Percentiles rank a stretch among this genome's conserved stretches.
Evolutionary conservation across 2,113 vertebrate species (phyloP).

Genomic region (Pipra filicauda): DNA sequence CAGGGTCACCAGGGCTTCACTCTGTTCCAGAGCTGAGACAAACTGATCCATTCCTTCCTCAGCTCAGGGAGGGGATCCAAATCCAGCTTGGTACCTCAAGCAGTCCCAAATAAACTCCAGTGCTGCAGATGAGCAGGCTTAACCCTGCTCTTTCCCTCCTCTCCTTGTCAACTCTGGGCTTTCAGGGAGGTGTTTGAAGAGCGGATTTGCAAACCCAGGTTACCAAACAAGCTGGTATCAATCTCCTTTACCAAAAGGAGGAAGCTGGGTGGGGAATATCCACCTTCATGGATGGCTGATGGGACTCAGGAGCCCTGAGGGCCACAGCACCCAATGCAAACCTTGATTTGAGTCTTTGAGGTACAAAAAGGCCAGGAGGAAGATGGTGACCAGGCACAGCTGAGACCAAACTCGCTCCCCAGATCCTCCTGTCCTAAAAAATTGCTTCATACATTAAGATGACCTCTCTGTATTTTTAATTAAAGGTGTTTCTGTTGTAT

Average conservation of each 20-base stretch:
- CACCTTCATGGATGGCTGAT: not conserved
- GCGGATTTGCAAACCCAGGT: not conserved
- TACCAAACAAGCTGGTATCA: not conserved
- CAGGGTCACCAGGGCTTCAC: not conserved
- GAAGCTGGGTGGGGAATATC: not conserved
- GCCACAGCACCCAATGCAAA: not conserved
- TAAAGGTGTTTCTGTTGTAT: not conserved
- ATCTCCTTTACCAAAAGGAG: not conserved
- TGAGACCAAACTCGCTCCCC: not conserved
- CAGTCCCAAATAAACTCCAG: not conserved
- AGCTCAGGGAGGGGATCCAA: not conserved
- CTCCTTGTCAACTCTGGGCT: not conserved
- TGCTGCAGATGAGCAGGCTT: not conserved
- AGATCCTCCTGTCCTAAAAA: not conserved
- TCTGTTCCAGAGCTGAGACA: not conserved
- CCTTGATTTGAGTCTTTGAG: not conserved
- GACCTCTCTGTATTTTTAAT: not conserved
- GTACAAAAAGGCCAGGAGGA: not conserved
- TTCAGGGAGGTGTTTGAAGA: not conserved
- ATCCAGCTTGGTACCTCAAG: not conserved
- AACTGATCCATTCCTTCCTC: not conserved
- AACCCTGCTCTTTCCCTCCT: not conserved
- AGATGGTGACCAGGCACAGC: not conserved
- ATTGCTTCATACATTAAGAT: not conserved
- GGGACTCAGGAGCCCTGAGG: not conserved